Base-by-base conservation (phyloP, 2,888 invertebrate species). In the Agonopterix alstromeriana region DNA sequence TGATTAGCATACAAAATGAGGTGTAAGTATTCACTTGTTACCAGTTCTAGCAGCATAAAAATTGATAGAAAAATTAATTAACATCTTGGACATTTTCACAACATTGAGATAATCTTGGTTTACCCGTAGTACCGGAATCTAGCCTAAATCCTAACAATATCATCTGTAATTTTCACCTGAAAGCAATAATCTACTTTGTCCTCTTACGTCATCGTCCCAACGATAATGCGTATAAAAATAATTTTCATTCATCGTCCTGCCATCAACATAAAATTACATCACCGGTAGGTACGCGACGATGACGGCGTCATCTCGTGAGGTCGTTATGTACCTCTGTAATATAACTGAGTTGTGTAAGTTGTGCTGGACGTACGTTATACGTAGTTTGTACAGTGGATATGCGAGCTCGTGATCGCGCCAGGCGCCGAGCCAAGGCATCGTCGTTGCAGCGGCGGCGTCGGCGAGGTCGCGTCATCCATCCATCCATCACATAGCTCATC, bases 401-500 rank as follows among this genome's bases (percentile, higher is more conserved):
- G 43, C n/a, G 43, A 35, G 27, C 57, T 52, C 54, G 56, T 57
- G 59, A 57, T 48, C 48, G 52, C 51, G 52, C 44, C 51, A 47
- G 59, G 57, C 61, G 64, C 52, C 56, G 53, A 46, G 58, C 58
- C 60, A 61, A 56, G 50, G 47, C 48, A 44, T 36, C 47, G 48
- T 42, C 46, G 49, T 49, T 35, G 44, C 54, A 50, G 36, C 48
- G 52, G 10, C 50, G 48, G 49, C 67, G 65, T 60, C 73, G 68
- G 64, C 78, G 81, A 80, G 78, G 80, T 72, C 81, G 73, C 86
- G 84, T 85, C 73, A 82, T 82, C 83, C 77, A 79, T 82, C 83
- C 77, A 79, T 82, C 83, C 78, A 79, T 82, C 83, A 79, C 70
- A 73, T 68, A 73, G 71, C 73, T 80, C 82, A 84, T 84, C 85